Evolutionary conservation across 2,888 invertebrate genomes (phyloP), one percentile per base, ranked within the genome.

Genomic region (Pycnomerus fuliginosus): DNA sequence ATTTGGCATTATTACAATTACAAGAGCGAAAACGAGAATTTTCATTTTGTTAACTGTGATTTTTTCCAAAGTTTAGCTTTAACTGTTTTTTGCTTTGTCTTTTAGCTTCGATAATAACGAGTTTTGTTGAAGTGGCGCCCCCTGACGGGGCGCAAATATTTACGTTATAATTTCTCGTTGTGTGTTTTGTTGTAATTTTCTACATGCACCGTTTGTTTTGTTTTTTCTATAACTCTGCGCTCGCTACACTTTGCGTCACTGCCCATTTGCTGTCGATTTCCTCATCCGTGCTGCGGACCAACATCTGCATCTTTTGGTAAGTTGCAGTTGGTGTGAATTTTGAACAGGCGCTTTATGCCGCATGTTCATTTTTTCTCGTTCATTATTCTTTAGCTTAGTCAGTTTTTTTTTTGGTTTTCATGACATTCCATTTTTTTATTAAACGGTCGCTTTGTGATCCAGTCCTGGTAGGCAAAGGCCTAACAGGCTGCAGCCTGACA

Each of bases 161-260:
- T n/a, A n/a, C n/a, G n/a, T n/a, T n/a, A n/a, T n/a, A n/a, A n/a
- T n/a, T 43, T 36, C 20, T 42, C 23, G 29, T 43, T 43, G 20
- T 30, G 11, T 42, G 8, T 36, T 29, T 32, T 28, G 61, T 62
- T 66, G 69, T 65, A 67, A 64, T 70, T 70, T 71, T 72, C 71
- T 73, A 72, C 62, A 72, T 67, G 72, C 73, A 72, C 72, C 69
- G 59, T 73, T 73, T 72, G 67, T 71, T 71, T 69, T 71, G 61
- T 69, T 69, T 67, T 72, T 72, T 73, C 70, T 73, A 71, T 72
- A 71, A 67, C 65, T 70, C 71, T 71, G 56, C 71, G 71, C 68
- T 70, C 71, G 69, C 70, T 70, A 68, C 71, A 70, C 68, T 69
- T 69, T 72, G 66, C 65, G 72, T 65, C 68, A 69, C 65, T 67